phyloP scores from a whole-genome alignment of 2,888 invertebrate genomes.

The Margaritifera margaritifera region DNA sequence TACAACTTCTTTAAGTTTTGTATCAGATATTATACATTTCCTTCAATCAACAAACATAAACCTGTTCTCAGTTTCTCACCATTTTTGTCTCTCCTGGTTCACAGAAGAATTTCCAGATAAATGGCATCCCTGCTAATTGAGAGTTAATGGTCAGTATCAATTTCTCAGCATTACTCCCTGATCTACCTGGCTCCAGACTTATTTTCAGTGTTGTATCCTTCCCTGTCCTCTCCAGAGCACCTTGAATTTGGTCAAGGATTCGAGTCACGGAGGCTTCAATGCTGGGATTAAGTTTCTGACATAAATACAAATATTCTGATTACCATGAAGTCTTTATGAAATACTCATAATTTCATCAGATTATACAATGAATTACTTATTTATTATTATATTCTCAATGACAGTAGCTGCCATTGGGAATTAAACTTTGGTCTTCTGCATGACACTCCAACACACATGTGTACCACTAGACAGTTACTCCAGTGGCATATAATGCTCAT shows the following conservation, averaged over 20 bases:
- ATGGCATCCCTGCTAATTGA: slow-evolving; percentile 63
- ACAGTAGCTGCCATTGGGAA: too few relatives aligned
- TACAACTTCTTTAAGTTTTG: too few relatives aligned
- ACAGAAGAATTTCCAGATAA: slow-evolving; percentile 60
- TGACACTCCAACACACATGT: too few relatives aligned
- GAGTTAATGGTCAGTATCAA: slow-evolving; percentile 52
- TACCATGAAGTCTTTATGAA: too few relatives aligned
- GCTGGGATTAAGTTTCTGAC: slow-evolving; percentile 64
- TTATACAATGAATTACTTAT: too few relatives aligned
- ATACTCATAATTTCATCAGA: too few relatives aligned
- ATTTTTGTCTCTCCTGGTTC: slow-evolving; percentile 43
- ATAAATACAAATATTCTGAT: not conserved
- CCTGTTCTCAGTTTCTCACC: slow-evolving; percentile 36
- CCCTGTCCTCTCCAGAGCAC: slow-evolving; percentile 49
- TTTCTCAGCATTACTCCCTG: slow-evolving; percentile 19
- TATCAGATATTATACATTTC: not conserved
- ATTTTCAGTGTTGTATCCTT: slow-evolving; percentile 35
- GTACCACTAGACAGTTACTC: too few relatives aligned
- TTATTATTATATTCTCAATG: too few relatives aligned
- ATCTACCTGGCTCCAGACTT: not conserved
- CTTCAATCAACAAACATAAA: not conserved
- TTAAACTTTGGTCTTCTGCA: too few relatives aligned
- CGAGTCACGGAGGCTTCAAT: slow-evolving; percentile 61
- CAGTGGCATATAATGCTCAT: not conserved
- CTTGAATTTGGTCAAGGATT: slow-evolving; percentile 60